A percentile compares a stretch with the other conserved stretches of the same genome.
These are phyloP conservation scores for Dendrolimus kikuchii DNA, from an alignment of 1,140 invertebrate genomes.

Conservation along the genomic window DNA sequence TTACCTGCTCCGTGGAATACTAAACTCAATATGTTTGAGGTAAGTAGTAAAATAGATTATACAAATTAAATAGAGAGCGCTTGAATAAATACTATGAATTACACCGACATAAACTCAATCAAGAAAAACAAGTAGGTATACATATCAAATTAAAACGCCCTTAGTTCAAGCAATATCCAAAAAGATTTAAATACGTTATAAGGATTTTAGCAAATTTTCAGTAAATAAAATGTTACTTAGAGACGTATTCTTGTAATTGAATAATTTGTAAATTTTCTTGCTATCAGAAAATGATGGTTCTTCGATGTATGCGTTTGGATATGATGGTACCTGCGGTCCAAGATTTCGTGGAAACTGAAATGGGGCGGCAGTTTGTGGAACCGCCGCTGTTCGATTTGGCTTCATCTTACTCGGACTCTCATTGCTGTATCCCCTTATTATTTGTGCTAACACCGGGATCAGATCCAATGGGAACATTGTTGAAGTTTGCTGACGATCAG, in stretches of 20 bases:
- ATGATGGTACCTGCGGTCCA: slow-evolving; percentile 91
- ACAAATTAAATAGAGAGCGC: not conserved
- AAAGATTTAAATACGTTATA: no score
- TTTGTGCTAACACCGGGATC: slow-evolving; percentile 94
- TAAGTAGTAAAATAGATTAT: slow-evolving; percentile 21
- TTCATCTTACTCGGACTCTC: slow-evolving; percentile 88
- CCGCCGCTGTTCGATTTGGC: slow-evolving; percentile 91
- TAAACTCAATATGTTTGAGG: slow-evolving; percentile 81
- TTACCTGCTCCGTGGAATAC: slow-evolving; percentile 81
- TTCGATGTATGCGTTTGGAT: slow-evolving; percentile 89
- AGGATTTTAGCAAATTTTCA: no score
- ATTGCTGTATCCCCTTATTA: slow-evolving; percentile 87
- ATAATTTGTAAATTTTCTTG: slow-evolving; percentile 10
- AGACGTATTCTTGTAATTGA: not conserved
- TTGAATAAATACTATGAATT: not conserved
- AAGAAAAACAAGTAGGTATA: no score
- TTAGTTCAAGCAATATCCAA: no score
- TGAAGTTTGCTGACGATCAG: slow-evolving; percentile 93
- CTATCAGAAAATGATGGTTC: slow-evolving; percentile 85
- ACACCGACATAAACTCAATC: no score
- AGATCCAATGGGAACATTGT: slow-evolving; percentile 89
- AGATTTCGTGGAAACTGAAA: slow-evolving; percentile 75
- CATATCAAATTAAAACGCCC: no score
- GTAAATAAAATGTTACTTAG: not conserved
- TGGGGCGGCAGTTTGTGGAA: slow-evolving; percentile 89